Base-by-base conservation (phyloP, 1,140 invertebrate species). In the Magallana ariakensis region DNA sequence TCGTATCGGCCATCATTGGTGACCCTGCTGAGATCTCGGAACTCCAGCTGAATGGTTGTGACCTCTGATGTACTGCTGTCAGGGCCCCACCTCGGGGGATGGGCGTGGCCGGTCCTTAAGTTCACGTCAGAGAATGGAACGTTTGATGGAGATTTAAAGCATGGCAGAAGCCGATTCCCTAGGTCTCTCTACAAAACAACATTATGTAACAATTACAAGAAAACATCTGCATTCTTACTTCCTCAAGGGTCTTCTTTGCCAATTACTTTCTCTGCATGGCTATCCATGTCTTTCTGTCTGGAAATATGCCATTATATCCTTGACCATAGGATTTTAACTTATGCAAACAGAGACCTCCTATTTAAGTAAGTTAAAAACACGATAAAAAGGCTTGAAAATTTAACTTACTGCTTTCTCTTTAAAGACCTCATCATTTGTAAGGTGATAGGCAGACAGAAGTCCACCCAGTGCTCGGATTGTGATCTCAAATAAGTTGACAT, bases 391-490 rank as follows among this genome's bases (percentile, higher is more conserved):
- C 5, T 46, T 46, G 33, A 46, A 80, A 7, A 92, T 93, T 92
- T 88, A 95, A 92, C 93, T 92, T 88, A 95, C 97, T 3, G 99
- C 99, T 95, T 99, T 99, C 92, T 98, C 80, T 84, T 94, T 93
- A 83, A 95, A 94, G 9, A 95, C 80, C 5, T 89, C 86, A 94
- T 99, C 99, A 5, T 98, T 98, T 11, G 99, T 99, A 75, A 99
- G 96, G 80, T 99, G 97, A 95, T 97, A 99, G 90, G 97, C 97
- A 9, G 98, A 96, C 53, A 99, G 95, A 85, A 99, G 95, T 46
- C 99, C 98, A 84, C 99, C 99, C 88, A 99, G 96, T 94, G 99
- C 99, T n/a, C 99, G 96, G 93, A 99, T 99, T 91, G 99, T 99
- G 75, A 97, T 98, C 95, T 99, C 99, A 95, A 99, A 99, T 10